phyloP scores from a whole-genome alignment of 2,113 vertebrate genomes.

The Rhinoderma darwinii region DNA sequence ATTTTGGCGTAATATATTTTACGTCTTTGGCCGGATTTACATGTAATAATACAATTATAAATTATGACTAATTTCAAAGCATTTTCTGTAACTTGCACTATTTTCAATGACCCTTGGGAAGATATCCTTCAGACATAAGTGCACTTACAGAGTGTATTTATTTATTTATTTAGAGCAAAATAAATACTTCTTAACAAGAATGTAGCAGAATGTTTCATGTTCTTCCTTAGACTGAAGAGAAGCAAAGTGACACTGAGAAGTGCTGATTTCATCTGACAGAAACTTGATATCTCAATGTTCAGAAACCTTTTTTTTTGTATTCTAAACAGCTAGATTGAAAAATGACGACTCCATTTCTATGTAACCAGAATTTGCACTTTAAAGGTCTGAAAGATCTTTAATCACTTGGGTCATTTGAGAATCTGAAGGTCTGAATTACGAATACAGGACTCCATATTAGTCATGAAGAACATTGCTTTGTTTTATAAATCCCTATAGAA shows the following conservation, averaged over 20 bases:
- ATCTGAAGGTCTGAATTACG: conserved; percentile 46
- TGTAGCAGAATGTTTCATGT: conserved; percentile 36
- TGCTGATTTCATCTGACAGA: conserved; percentile 51
- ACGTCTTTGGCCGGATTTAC: neutral
- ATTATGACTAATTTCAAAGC: neutral
- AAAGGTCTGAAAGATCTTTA: conserved; percentile 60
- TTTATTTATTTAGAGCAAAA: conserved; percentile 6
- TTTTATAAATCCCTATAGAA: neutral
- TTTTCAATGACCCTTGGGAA: neutral
- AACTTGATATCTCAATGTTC: conserved; percentile 58
- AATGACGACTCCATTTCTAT: conserved; percentile 58
- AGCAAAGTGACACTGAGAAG: conserved; percentile 40
- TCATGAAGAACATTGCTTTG: neutral
- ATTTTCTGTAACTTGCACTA: neutral
- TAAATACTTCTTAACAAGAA: neutral
- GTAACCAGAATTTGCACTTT: conserved; percentile 61
- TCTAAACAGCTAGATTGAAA: conserved; percentile 58
- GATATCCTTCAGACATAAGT: neutral
- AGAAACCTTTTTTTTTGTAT: conserved; percentile 57
- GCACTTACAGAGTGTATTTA: neutral
- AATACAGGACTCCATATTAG: neutral
- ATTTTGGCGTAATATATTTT: neutral
- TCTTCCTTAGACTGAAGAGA: conserved; percentile 40
- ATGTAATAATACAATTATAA: neutral
- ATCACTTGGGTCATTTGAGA: conserved; percentile 54